Evolutionary conservation across 2,113 vertebrate genomes (phyloP).

Genomic region (Larimichthys crocea): DNA sequence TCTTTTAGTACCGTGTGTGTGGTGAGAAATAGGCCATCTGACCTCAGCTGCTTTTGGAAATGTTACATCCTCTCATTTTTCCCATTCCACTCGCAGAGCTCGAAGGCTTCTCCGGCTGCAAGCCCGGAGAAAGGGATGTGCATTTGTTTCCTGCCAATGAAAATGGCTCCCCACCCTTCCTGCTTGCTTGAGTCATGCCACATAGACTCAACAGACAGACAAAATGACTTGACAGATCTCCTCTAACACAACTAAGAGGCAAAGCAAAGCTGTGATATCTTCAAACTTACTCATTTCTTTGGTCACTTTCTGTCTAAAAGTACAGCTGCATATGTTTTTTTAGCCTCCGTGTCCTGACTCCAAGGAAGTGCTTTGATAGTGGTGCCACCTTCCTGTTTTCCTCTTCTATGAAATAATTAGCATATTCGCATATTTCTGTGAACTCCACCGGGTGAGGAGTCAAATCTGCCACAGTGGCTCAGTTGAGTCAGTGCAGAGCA

Average conservation of each 20-base stretch:
- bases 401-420: slow-evolving; percentile 61
- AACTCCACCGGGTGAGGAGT: slow-evolving; percentile 8
- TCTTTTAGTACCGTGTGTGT: slow-evolving; percentile 22
- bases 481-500: slow-evolving; percentile 43
- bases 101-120: slow-evolving; percentile 48
- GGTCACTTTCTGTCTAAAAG: slow-evolving; percentile 2
- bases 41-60: slow-evolving; percentile 73
- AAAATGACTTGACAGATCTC: slow-evolving; percentile 21
- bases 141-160: slow-evolving; percentile 81
- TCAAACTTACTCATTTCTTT: neutral
- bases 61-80: slow-evolving; percentile 69
- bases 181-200: slow-evolving; percentile 79
- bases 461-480: slow-evolving; percentile 50
- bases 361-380: slow-evolving; percentile 59
- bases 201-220: slow-evolving; percentile 63
- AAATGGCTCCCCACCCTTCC: slow-evolving; percentile 80
- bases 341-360: neutral
- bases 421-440: slow-evolving; percentile 50
- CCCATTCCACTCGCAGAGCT: slow-evolving; percentile 58
- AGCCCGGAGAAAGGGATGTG: slow-evolving; percentile 76
- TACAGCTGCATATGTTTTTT: slow-evolving; percentile 28
- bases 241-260: neutral
- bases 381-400: slow-evolving; percentile 71
- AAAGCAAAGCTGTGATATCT: neutral
- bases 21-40: slow-evolving; percentile 56